A percentile compares a stretch with the other conserved stretches of the same genome.
Conservation (phyloP, 2,888 invertebrate genomes). For the Yponomeuta evonymella region DNA sequence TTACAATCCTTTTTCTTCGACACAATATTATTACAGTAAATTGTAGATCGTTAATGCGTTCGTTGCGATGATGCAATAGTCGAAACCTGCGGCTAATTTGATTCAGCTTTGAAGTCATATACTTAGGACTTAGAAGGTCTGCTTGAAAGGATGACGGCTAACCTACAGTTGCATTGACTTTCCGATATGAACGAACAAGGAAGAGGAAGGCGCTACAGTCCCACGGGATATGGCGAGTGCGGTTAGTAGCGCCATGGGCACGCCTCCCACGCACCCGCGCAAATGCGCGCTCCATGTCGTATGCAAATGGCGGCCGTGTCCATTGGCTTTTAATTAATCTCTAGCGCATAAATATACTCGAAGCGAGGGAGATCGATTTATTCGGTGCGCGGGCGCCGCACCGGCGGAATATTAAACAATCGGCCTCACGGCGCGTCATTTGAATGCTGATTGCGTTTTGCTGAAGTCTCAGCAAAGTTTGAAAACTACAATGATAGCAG, state of each 20-base stretch:
- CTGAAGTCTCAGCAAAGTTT: background rate
- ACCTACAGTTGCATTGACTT: no score
- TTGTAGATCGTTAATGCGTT: no score
- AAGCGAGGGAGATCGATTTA: slow-evolving; percentile 38
- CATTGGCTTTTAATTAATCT: slow-evolving; percentile 70
- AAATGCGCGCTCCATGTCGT: slow-evolving; percentile 74
- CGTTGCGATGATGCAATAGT: no score
- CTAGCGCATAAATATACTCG: slow-evolving; percentile 67
- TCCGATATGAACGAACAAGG: no score
- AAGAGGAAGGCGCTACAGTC: background rate
- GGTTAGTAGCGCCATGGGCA: slow-evolving; percentile 2
- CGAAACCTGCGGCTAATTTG: no score
- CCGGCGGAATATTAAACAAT: slow-evolving; percentile 50
- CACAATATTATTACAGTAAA: no score
- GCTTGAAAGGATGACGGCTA: no score
- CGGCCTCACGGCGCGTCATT: slow-evolving; percentile 20
- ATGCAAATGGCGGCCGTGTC: slow-evolving; percentile 71
- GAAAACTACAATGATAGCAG: background rate
- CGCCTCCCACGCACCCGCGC: slow-evolving; percentile 49
- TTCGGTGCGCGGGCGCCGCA: slow-evolving; percentile 12
- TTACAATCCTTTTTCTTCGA: background rate
- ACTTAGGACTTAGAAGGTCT: no score
- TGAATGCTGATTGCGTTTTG: slow-evolving; percentile 5
- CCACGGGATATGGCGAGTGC: background rate
- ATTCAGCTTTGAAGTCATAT: no score